Conservation (phyloP, 2,113 vertebrate genomes). For the Melanotaenia duboulayi region DNA sequence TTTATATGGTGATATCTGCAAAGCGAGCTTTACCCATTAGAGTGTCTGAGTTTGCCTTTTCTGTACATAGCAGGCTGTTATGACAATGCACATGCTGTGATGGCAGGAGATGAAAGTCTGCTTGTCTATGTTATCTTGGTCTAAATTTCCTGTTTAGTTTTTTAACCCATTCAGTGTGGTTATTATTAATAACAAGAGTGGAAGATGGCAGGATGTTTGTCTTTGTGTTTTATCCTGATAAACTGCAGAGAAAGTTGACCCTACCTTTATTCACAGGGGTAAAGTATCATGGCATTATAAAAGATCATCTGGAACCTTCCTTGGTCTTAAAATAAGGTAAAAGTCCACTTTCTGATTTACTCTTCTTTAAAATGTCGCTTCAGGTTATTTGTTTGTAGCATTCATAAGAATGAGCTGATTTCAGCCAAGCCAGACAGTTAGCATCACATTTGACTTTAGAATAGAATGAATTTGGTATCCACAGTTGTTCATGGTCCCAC, state of each 20-base stretch:
- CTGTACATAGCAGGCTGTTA: neutral
- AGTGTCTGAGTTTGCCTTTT: neutral
- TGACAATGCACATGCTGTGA: neutral
- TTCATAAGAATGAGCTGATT: too few species aligned
- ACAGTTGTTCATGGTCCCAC: too few species aligned
- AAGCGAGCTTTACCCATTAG: conserved; percentile 15
- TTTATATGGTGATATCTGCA: neutral
- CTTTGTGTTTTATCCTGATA: neutral
- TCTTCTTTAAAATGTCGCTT: too few species aligned
- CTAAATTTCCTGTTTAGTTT: conserved; percentile 4
- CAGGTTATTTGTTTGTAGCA: too few species aligned
- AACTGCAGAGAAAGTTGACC: neutral
- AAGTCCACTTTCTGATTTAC: too few species aligned
- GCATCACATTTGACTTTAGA: too few species aligned
- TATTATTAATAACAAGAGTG: neutral
- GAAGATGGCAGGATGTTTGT: neutral
- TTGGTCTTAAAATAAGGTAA: too few species aligned
- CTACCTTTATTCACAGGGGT: too few species aligned
- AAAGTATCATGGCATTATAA: too few species aligned
- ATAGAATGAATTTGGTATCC: too few species aligned
- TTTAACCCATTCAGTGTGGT: neutral
- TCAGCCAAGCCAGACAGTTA: too few species aligned
- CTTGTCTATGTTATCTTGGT: conserved; percentile 4
- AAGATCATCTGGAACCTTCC: too few species aligned
- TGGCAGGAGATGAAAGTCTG: conserved; percentile 15